phyloP scores from a whole-genome alignment of 2,888 invertebrate species.

The Cyrtodaria siliqua region DNA sequence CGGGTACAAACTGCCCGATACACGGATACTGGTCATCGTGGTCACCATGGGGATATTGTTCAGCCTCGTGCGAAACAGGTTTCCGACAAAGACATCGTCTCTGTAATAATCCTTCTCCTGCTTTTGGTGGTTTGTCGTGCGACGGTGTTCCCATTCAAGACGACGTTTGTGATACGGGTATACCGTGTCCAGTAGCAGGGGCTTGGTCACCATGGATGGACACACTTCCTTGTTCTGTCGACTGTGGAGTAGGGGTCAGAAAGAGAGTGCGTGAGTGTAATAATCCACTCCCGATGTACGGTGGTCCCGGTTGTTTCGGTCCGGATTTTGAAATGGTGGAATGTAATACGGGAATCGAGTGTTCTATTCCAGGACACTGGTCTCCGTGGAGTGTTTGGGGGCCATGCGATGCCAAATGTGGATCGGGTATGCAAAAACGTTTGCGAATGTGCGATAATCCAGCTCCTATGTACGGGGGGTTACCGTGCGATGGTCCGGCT shows the following conservation, averaged over 20 bases:
- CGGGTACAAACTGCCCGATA: conserved; percentile 17
- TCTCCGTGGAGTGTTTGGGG: conserved; percentile 26
- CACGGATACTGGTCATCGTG: conserved; percentile 46
- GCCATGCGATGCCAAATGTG: conserved; percentile 30
- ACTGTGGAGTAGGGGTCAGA: conserved; percentile 36
- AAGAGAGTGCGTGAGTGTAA: conserved; percentile 37
- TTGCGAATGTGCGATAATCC: conserved; percentile 36
- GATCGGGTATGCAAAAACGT: conserved; percentile 17
- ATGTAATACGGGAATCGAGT: conserved; percentile 34
- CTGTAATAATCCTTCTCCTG: conserved; percentile 31
- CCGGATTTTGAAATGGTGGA: neutral
- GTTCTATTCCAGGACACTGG: conserved; percentile 46
- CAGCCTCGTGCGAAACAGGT: conserved; percentile 31
- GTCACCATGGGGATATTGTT: conserved; percentile 28
- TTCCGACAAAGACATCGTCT: conserved; percentile 3
- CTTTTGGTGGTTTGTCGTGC: conserved; percentile 26
- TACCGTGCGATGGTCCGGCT: conserved; percentile 18
- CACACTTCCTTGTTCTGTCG: conserved; percentile 29
- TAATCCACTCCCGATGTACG: conserved; percentile 33
- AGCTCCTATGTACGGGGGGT: conserved; percentile 23
- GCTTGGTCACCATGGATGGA: conserved; percentile 43
- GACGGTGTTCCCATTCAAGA: conserved; percentile 16
- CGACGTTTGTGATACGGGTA: conserved; percentile 6
- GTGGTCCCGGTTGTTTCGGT: conserved; percentile 38
- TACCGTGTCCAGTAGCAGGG: conserved; percentile 34